Percentiles rank a stretch among this genome's conserved stretches.
phyloP scores from a whole-genome alignment of 2,888 invertebrate species.

The Ectemnius cavifrons region DNA sequence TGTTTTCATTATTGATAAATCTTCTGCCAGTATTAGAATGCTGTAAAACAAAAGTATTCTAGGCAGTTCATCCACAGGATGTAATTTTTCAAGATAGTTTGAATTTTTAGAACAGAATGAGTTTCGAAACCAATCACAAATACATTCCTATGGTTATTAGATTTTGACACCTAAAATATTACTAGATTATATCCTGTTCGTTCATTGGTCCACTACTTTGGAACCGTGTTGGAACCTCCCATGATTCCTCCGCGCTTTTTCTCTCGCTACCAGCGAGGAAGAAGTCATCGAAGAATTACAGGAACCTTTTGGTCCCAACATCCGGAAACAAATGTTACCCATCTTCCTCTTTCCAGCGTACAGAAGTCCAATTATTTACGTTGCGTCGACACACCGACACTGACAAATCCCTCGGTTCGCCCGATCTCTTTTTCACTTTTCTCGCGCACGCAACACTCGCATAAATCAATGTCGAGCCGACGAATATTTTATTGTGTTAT shows the following conservation, averaged over 20 bases:
- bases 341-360: background rate
- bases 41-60: too few relatives aligned
- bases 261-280: background rate
- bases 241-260: background rate
- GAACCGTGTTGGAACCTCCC: slow-evolving; percentile 38
- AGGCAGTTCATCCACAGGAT: background rate
- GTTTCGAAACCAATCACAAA: too few relatives aligned
- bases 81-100: background rate
- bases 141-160: too few relatives aligned
- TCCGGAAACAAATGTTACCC: background rate
- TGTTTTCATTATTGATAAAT: too few relatives aligned
- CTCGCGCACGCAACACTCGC: background rate
- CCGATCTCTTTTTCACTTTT: background rate
- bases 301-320: slow-evolving; percentile 7
- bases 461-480: background rate
- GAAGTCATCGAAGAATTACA: slow-evolving; percentile 18
- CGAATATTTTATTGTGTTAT: slow-evolving; percentile 5
- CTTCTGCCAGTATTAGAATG: too few relatives aligned
- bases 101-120: background rate
- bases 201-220: slow-evolving; percentile 33
- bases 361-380: slow-evolving; percentile 22
- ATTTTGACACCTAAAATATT: too few relatives aligned
- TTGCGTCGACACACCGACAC: slow-evolving; percentile 25
- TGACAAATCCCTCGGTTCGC: slow-evolving; percentile 14
- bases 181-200: background rate